Base-by-base conservation (phyloP, 2,888 invertebrate species). In the Zaprionus obscuricornis region DNA sequence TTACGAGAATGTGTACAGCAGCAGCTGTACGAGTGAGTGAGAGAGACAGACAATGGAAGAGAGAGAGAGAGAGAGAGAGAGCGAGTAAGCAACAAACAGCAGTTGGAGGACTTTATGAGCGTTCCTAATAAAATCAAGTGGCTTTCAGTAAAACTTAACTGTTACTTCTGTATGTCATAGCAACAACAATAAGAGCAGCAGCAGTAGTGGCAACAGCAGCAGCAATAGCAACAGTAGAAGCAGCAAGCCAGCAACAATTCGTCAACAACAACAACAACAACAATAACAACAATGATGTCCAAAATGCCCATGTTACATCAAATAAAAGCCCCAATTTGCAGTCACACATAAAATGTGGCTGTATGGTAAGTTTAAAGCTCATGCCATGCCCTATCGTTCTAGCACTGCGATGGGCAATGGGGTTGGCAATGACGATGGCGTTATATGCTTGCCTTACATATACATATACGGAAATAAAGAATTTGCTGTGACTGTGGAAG, bases 41-140 rank as follows among this genome's bases (percentile, higher is more conserved):
- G n/a, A n/a, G n/a, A n/a, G n/a, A n/a, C n/a, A n/a, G n/a, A n/a
- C n/a, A n/a, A n/a, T n/a, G n/a, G n/a, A n/a, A n/a, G n/a, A n/a
- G n/a, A n/a, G n/a, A n/a, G n/a, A n/a, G n/a, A n/a, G n/a, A n/a
- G n/a, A n/a, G n/a, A n/a, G n/a, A n/a, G n/a, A n/a, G n/a, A n/a
- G n/a, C n/a, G n/a, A n/a, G n/a, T n/a, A n/a, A n/a, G n/a, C n/a
- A n/a, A n/a, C n/a, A n/a, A n/a, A n/a, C n/a, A n/a, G n/a, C n/a
- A n/a, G n/a, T n/a, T n/a, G n/a, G 49, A 79, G 47, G 58, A 66
- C 66, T 78, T 83, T 79, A 73, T 67, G 73, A 75, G 79, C 46
- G 70, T 60, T 78, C 51, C 79, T 70, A 79, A 78, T 83, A 78
- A 78, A 78, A 83, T 83, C 73, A 83, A 78, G 78, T 78, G 79